Percentiles rank a stretch among this genome's conserved stretches.
Conservation (phyloP, 2,888 invertebrate species). For the Drosophila villosipedis region DNA sequence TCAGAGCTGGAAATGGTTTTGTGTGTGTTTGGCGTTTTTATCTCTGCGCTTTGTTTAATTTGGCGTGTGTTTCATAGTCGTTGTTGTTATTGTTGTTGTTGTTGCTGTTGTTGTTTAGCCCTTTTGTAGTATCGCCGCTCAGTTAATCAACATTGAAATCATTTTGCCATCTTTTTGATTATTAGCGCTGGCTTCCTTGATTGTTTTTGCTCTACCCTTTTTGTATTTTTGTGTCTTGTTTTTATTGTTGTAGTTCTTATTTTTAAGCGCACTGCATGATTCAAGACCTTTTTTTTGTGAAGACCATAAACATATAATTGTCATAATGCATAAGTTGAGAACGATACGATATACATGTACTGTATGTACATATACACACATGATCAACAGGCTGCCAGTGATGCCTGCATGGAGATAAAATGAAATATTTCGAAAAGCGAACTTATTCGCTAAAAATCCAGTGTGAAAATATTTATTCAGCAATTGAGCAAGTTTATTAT, state of each 20-base stretch:
- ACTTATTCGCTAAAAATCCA: not conserved
- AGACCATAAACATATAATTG: constrained; percentile 70
- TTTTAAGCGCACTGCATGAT: constrained; percentile 59
- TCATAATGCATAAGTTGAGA: constrained; percentile 53
- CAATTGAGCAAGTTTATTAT: not conserved
- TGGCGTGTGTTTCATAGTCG: constrained; percentile 65
- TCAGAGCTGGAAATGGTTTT: constrained; percentile 50
- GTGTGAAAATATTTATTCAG: not conserved
- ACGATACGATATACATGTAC: not conserved
- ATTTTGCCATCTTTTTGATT: constrained; percentile 80
- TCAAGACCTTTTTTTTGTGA: constrained; percentile 53
- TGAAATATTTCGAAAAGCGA: not conserved
- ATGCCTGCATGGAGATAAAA: not conserved
- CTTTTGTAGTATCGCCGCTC: constrained; percentile 78
- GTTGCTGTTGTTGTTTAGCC: constrained; percentile 51
- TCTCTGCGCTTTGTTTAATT: constrained; percentile 75
- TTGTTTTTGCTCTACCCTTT: constrained; percentile 31
- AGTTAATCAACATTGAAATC: constrained; percentile 81
- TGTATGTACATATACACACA: not conserved
- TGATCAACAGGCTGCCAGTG: not conserved
- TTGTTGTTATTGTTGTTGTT: constrained; percentile 13
- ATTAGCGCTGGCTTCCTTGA: constrained; percentile 65
- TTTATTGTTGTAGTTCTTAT: constrained; percentile 41
- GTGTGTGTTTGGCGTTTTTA: constrained; percentile 52
- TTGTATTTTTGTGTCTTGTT: constrained; percentile 1